Conservation (phyloP, 2,888 invertebrate genomes). For the Julus scandinavius region DNA sequence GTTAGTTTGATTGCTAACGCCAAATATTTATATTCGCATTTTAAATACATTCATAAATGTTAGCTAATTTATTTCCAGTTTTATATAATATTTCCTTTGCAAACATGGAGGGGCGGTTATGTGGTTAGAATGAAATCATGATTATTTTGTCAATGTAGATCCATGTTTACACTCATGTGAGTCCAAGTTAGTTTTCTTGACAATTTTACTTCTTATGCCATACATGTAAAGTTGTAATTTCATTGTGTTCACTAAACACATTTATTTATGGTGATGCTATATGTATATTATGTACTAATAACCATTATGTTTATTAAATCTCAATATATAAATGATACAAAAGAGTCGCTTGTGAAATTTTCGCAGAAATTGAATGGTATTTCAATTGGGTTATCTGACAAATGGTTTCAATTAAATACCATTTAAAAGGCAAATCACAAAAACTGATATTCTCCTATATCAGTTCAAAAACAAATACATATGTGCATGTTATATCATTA, state of each 20-base stretch:
- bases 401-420: too few species aligned
- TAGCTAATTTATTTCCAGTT: not conserved
- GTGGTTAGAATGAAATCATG: not conserved
- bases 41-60: constrained; percentile 36
- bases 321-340: too few species aligned
- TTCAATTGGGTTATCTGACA: too few species aligned
- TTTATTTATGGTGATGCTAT: too few species aligned
- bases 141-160: not conserved
- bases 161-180: too few species aligned
- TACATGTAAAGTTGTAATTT: not conserved
- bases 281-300: not conserved
- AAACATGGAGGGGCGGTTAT: not conserved
- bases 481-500: too few species aligned
- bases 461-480: too few species aligned
- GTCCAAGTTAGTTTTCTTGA: not conserved
- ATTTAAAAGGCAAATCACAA: too few species aligned
- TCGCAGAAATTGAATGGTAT: too few species aligned
- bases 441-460: too few species aligned
- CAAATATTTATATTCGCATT: not conserved
- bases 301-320: not conserved
- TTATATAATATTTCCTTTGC: not conserved
- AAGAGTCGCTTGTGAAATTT: too few species aligned
- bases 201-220: not conserved
- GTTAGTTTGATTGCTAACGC: too few species aligned
- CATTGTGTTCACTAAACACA: not conserved